Evolutionary conservation across 2,888 invertebrate species (phyloP).

Genomic region (Eristalis intricaria): DNA sequence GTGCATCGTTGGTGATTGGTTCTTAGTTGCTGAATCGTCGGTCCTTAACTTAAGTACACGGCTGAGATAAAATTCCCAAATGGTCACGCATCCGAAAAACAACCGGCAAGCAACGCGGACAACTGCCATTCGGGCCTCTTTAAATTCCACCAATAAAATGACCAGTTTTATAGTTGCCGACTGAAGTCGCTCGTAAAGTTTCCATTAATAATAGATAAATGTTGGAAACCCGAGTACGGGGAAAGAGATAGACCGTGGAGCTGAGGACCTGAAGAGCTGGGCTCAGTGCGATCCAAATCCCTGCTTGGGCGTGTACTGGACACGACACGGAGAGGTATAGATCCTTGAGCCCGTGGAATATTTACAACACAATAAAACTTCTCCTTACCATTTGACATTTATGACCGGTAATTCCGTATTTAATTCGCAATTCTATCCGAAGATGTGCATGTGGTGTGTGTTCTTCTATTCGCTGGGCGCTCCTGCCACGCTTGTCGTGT

Average conservation of each 20-base stretch:
- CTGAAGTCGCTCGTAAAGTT: slow-evolving; percentile 64
- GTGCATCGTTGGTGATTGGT: background rate
- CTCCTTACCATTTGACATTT: slow-evolving; percentile 65
- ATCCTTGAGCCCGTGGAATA: slow-evolving; percentile 50
- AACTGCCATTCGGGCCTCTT: slow-evolving; percentile 10
- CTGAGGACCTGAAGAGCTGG: background rate
- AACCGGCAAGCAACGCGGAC: background rate
- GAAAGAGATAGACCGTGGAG: background rate
- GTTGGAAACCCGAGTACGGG: slow-evolving; percentile 48
- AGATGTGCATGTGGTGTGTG: slow-evolving; percentile 40
- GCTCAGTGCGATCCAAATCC: slow-evolving; percentile 32
- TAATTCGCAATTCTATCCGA: slow-evolving; percentile 65
- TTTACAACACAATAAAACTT: slow-evolving; percentile 69
- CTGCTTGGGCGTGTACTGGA: background rate
- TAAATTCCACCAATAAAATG: slow-evolving; percentile 47
- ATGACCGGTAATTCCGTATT: slow-evolving; percentile 69
- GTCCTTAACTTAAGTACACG: slow-evolving; percentile 23
- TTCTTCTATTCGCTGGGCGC: slow-evolving; percentile 29
- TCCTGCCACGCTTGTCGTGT: slow-evolving; percentile 33
- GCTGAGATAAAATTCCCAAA: slow-evolving; percentile 18
- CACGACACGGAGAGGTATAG: slow-evolving; percentile 14
- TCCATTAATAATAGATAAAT: slow-evolving; percentile 72
- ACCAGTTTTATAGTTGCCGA: slow-evolving; percentile 60
- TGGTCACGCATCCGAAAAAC: slow-evolving; percentile 18
- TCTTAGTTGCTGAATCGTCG: background rate